Evolutionary conservation across 2,113 vertebrate genomes (phyloP), one percentile per base, ranked within the genome.

Genomic region (Capreolus pygargus): DNA sequence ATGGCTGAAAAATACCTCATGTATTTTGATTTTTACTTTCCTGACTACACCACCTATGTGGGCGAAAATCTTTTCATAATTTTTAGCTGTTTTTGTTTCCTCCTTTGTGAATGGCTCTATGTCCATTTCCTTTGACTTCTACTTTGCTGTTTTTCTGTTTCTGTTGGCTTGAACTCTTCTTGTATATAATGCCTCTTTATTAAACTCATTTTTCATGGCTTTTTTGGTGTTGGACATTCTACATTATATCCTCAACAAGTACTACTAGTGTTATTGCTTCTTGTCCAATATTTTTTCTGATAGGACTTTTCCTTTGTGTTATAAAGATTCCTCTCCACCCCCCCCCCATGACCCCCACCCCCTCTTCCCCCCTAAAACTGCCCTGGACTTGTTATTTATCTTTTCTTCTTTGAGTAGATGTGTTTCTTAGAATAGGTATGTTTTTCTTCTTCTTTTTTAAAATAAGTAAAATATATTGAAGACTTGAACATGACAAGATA

Each of bases 71-170:
- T 79, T 93, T 87, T 91, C 36, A n/a, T 78, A 70, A 55, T 79
- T 93, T 90, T 28, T 79, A 58, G 25, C 30, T 39, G 19, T 82
- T 96, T 91, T 8, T 90, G 3, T 83, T 86, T 94, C 58, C 30
- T 79, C 30, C 33, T 86, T 92, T 96, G 54, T 78, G 50, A 94
- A 76, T 97, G 50, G n/a, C 78, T 95, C 0, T 61, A 92, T 94
- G 3, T 60, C 58, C 54, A 54, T 94, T 57, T 55, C 58, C 17
- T 94, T 81, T 54, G 67, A 19, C 11, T 83, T 88, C 13, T 81
- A 4, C 23, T 87, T 87, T 55, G 14, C 58, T 89, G 16, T 30
- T 94, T 93, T 90, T 86, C 76, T 88, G 2, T 47, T 96, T 58
- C 23, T 79, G 14, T 55, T 81, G 60, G 61, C 30, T 70, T 89